These are phyloP conservation scores for Ochotona curzoniae DNA, from an alignment of 2,113 vertebrate genomes.

Conservation along the genomic window DNA sequence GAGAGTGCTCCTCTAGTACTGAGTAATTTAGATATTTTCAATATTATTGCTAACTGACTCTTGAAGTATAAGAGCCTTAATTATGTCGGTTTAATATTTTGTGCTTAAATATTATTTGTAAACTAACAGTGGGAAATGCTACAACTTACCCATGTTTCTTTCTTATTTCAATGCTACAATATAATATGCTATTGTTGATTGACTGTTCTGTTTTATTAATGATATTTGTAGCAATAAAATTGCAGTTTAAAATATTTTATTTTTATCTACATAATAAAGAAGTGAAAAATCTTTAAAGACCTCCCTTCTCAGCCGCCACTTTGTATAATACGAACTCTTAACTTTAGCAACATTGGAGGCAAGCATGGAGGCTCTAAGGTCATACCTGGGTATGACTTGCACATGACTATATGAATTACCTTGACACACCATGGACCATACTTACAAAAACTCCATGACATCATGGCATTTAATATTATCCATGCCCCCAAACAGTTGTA, in stretches of 20 bases:
- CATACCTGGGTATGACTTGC: constrained; percentile 1
- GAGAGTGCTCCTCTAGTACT: constrained; percentile 73
- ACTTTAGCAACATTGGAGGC: background rate
- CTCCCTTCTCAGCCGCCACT: background rate
- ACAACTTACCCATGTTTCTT: constrained; percentile 65
- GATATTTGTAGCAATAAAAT: constrained; percentile 48
- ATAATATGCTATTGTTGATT: constrained; percentile 49
- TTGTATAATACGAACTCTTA: constrained; percentile 33
- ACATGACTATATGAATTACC: constrained; percentile 30
- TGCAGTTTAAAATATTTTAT: constrained; percentile 60
- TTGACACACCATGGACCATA: background rate
- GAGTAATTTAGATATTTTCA: constrained; percentile 79
- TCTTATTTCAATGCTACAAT: constrained; percentile 63
- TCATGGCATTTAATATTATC: background rate
- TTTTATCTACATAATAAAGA: constrained; percentile 45
- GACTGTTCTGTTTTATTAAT: constrained; percentile 65
- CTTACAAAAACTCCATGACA: background rate
- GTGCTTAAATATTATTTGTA: constrained; percentile 81
- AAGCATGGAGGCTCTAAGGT: background rate
- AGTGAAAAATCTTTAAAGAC: constrained; percentile 40
- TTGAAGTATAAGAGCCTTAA: constrained; percentile 80
- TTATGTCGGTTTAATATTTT: constrained; percentile 80
- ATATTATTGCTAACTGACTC: constrained; percentile 80
- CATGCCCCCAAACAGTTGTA: constrained; percentile 1
- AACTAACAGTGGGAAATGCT: constrained; percentile 78